A percentile compares a stretch with the other conserved stretches of the same genome.
phyloP scores from a whole-genome alignment of 2,797 vertebrate genomes.

The Alcedo atthis region DNA sequence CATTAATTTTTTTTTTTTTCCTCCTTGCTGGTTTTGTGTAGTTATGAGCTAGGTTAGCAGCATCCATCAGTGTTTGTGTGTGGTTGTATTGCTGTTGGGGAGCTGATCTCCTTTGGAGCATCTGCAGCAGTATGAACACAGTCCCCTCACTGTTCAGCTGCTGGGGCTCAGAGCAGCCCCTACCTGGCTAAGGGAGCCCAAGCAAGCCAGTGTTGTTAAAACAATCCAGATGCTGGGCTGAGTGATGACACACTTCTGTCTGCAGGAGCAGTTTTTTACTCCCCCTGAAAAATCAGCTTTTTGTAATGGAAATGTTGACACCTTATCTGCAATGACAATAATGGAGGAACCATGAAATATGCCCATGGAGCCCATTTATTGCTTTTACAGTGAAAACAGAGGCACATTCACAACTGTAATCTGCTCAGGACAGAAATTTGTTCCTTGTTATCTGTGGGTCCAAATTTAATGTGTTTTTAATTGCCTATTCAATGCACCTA shows the following conservation, averaged over 20 bases:
- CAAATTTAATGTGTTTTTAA: conserved; percentile 79
- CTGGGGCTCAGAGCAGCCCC: not conserved
- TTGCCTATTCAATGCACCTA: conserved; percentile 75
- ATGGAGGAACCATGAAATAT: not conserved
- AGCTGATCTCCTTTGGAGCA: not conserved
- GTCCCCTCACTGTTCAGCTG: not conserved
- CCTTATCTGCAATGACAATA: conserved; percentile 15
- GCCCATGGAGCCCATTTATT: not conserved
- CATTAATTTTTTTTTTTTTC: not conserved
- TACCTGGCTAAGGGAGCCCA: not conserved
- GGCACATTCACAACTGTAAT: conserved; percentile 44
- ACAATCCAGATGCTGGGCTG: not conserved
- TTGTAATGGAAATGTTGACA: conserved; percentile 13
- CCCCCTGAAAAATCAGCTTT: not conserved
- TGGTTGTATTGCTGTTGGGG: not conserved
- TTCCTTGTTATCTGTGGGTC: conserved; percentile 57
- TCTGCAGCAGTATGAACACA: not conserved
- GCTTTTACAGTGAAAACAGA: not conserved
- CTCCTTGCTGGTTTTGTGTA: not conserved
- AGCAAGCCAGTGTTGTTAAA: not conserved
- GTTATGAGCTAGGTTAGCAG: not conserved
- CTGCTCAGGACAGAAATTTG: conserved; percentile 43
- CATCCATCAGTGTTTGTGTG: too few species aligned
- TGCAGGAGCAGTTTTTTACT: not conserved
- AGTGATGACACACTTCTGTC: not conserved